Percentiles rank a stretch among this genome's conserved stretches.
Evolutionary conservation across 2,113 vertebrate genomes (phyloP).

Genomic region (Odobenus rosmarus): DNA sequence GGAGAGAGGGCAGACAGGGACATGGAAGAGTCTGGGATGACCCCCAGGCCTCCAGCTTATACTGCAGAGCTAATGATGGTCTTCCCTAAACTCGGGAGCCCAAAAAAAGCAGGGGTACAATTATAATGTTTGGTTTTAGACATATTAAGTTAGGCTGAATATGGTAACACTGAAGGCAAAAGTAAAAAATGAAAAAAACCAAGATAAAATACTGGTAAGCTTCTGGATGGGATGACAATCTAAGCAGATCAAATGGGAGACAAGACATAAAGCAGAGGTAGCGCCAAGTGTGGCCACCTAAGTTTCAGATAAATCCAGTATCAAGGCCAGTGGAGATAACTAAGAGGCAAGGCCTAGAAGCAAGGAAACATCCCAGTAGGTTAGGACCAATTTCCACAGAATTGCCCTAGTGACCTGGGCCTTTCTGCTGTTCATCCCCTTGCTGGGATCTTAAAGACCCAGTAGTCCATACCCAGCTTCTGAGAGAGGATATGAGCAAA

Average conservation of each 20-base stretch:
- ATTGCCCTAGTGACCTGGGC: neutral
- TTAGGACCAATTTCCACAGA: neutral
- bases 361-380: neutral
- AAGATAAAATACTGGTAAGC: neutral
- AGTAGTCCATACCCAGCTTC: neutral
- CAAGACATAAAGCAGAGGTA: neutral
- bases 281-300: neutral
- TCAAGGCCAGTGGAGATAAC: neutral
- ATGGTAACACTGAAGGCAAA: neutral
- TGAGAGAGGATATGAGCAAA: conserved; percentile 34
- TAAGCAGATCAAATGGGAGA: neutral
- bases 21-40: neutral
- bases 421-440: neutral
- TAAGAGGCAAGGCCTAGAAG: neutral
- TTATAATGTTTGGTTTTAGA: neutral
- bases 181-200: neutral
- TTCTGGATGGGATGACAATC: neutral
- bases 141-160: neutral
- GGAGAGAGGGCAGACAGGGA: neutral
- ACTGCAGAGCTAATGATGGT: neutral
- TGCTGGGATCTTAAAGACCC: neutral
- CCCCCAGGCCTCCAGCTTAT: neutral
- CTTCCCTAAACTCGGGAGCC: neutral
- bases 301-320: neutral
- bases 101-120: neutral